Base-by-base conservation (phyloP, 2,113 vertebrate genomes). In the Penelope pileata region DNA sequence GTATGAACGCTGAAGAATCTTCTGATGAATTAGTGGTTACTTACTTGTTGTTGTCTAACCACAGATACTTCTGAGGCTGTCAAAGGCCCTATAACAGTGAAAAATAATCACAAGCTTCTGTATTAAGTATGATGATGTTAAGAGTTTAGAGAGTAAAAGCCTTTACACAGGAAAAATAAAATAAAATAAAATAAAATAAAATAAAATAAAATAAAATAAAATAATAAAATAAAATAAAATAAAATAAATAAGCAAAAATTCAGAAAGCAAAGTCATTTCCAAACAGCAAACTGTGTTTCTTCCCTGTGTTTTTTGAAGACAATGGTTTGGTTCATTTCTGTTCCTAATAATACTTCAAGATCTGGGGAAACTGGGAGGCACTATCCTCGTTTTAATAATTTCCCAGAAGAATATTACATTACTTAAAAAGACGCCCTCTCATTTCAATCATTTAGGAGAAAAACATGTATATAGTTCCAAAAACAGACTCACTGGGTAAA, bases 211-310 rank as follows among this genome's bases (percentile, higher is more conserved):
- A n/a, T 2, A 17, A 22, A 12, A 16, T 38, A 22, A 53, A 15
- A 18, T n/a, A 56, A 13, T 23, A 32, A 12, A 50, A 18, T 68
- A 45, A 79, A 38, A 27, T 56, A 17, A 24, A 51, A n/a, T 2
- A 8, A 16, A 11, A 7, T 50, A 21, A 50, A 13, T 43, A 43
- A 51, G 10, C 27, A 21, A 6, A 43, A 15, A n/a, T n/a, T n/a
- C 2, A 67, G 3, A 22, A 45, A 51, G 6, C 4, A 59, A 82
- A 43, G 13, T 0, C 7, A 3, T 0, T 42, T 87, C 40, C 12
- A 5, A 81, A 42, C 9, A 69, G 18, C 22, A 83, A 48, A 59
- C 10, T 30, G 0, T 36, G 50, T 38, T 81, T 83, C 6, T 72
- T 43, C 22, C 43, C 75, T 16, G 1, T 4, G 23, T 42, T 67